Evolutionary conservation across 1,140 invertebrate genomes (phyloP).

Genomic region (Tyrophagus putrescentiae): DNA sequence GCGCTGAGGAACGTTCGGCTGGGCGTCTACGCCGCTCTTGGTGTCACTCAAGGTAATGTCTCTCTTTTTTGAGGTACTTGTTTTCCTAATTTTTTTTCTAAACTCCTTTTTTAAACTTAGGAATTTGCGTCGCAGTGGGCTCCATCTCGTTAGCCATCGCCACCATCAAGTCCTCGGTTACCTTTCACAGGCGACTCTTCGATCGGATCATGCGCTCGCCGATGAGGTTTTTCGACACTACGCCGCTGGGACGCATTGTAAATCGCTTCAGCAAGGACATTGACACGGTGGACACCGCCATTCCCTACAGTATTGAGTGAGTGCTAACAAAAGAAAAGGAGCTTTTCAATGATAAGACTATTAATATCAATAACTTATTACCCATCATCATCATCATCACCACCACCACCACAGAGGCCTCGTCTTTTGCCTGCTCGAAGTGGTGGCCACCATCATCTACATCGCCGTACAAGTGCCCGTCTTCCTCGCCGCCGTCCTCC

Average conservation of each 20-base stretch:
- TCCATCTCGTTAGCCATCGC: conserved; percentile 25
- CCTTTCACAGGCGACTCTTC: conserved; percentile 29
- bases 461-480: conserved; percentile 41
- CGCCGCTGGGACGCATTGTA: conserved; percentile 53
- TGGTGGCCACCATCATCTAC: conserved; percentile 39
- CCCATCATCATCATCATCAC: no score
- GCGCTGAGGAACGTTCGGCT: conserved; percentile 57
- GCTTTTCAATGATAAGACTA: neutral
- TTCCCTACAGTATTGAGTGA: conserved; percentile 32
- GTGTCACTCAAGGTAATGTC: conserved; percentile 36
- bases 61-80: conserved; percentile 25
- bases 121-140: conserved; percentile 22
- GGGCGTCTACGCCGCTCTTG: conserved; percentile 70
- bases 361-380: neutral
- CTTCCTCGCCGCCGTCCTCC: conserved; percentile 42
- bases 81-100: no score
- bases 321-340: conserved; percentile 22
- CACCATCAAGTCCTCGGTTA: conserved; percentile 24
- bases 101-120: no score
- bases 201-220: conserved; percentile 30
- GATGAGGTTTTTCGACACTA: conserved; percentile 37
- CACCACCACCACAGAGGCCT: neutral
- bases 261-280: conserved; percentile 57
- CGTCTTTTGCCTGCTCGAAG: conserved; percentile 31
- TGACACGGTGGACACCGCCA: conserved; percentile 32